Evolutionary conservation across 2,888 invertebrate genomes (phyloP), one percentile per base, ranked within the genome.

Genomic region (Dynastes grantii): DNA sequence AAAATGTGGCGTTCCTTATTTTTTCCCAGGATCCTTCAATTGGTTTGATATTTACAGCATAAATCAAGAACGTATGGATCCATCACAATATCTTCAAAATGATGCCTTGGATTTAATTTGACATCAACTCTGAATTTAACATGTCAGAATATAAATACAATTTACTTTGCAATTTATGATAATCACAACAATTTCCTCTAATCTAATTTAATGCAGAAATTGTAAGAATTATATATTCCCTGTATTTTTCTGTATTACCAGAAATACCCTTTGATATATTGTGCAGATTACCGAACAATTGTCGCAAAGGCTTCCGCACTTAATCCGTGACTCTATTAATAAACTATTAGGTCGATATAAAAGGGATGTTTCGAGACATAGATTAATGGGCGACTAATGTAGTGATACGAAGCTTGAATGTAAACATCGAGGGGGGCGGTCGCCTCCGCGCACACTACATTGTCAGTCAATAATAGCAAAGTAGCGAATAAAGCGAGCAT

Each of bases 361-460:
- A 80, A 78, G 80, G 78, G 78, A 64, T 71, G 79, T 81, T 80
- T 81, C 80, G 78, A 81, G 85, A 84, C 84, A 84, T 82, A 85
- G 85, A 86, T 86, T 86, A 86, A 85, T 84, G 85, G 83, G 81
- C 83, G 85, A 84, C 85, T 86, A 87, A 87, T 87, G 86, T 86
- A 86, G 83, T 84, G 86, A 85, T 85, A 86, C 85, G 83, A 83
- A 85, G 83, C 84, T 83, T 80, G 83, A 86, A 86, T 85, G 86
- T 87, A 87, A 87, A 87, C 86, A 87, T 82, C 80, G 85, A 85
- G 85, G 45, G 63, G 51, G 68, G 68, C 68, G 51, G 27, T 51
- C 49, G 29, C 29, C 68, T 51, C 68, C 68, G 63, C 63, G 32
- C 63, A 68, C 55, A 58, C 45, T 45, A 58, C 22, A 63, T 63